phyloP scores from a whole-genome alignment of 2,888 invertebrate species.

The Netelia virgata region DNA sequence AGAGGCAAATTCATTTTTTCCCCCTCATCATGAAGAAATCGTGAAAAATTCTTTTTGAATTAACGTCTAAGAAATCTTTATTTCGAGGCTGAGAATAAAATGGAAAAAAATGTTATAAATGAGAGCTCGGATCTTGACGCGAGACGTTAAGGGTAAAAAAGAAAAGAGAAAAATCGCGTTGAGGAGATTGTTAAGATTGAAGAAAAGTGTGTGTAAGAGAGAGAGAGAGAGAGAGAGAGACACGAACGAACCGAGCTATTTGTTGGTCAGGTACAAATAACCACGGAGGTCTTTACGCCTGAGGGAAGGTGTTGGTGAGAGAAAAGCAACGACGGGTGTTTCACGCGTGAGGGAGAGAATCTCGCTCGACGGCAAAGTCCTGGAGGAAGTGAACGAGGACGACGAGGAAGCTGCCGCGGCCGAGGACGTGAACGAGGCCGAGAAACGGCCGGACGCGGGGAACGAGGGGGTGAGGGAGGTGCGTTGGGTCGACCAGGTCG shows the following conservation, averaged over 20 bases:
- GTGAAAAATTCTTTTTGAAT: too few relatives aligned
- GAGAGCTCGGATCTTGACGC: too few relatives aligned
- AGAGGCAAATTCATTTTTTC: background rate
- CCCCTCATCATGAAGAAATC: background rate
- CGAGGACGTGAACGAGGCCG: constrained; percentile 59
- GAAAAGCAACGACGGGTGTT: constrained; percentile 38
- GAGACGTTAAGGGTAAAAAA: background rate
- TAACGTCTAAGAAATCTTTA: too few relatives aligned
- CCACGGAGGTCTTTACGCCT: constrained; percentile 80
- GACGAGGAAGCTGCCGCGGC: constrained; percentile 73
- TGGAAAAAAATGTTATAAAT: too few relatives aligned
- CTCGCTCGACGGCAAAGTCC: constrained; percentile 74
- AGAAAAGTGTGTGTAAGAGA: too few relatives aligned
- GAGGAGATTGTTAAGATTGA: background rate
- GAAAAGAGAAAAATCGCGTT: background rate
- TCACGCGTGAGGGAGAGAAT: constrained; percentile 70
- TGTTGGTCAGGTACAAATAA: constrained; percentile 81
- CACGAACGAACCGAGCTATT: background rate
- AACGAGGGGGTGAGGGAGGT: constrained; percentile 51
- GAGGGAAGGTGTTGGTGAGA: constrained; percentile 75
- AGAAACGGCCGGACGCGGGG: constrained; percentile 38
- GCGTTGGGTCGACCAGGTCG: constrained; percentile 72
- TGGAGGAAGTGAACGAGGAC: constrained; percentile 78
- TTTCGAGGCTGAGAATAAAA: too few relatives aligned
- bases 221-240: background rate